Percentiles rank a stretch among this genome's conserved stretches.
phyloP scores from a whole-genome alignment of 2,113 vertebrate genomes.

The Solea solea region DNA sequence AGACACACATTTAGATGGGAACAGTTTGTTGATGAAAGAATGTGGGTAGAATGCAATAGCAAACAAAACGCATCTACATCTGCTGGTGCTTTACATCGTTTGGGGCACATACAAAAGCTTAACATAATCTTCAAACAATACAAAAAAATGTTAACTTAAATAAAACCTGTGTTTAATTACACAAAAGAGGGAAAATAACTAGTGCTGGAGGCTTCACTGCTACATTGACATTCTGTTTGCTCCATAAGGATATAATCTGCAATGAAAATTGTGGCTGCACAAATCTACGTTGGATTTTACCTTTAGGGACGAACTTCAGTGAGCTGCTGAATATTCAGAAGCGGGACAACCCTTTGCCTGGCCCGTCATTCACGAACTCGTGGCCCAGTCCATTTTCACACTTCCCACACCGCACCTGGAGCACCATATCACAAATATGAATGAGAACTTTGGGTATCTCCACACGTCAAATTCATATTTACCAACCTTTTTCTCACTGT shows the following conservation, averaged over 20 bases:
- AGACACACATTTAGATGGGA: not conserved
- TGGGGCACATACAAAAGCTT: no score
- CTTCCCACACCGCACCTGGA: slow-evolving; percentile 70
- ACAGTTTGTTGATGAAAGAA: no score
- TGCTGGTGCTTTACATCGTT: no score
- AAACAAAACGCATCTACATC: not conserved
- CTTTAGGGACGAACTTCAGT: slow-evolving; percentile 92
- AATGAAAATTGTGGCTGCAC: not conserved
- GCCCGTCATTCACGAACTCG: slow-evolving; percentile 93
- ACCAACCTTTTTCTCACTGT: no score
- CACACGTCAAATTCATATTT: no score
- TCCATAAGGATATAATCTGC: not conserved
- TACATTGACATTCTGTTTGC: no score
- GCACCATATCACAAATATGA: not conserved
- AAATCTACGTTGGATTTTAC: slow-evolving; percentile 63
- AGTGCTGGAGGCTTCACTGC: not conserved
- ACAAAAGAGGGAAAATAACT: not conserved
- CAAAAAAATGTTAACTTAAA: no score
- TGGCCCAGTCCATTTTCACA: slow-evolving; percentile 94
- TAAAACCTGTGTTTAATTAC: not conserved
- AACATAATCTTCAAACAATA: no score
- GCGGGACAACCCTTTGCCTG: slow-evolving; percentile 84
- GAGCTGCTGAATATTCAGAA: slow-evolving; percentile 99
- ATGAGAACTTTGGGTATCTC: not conserved
- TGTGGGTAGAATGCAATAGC: not conserved